Evolutionary conservation across 2,113 vertebrate species (phyloP).

Genomic region (Panthera uncia): DNA sequence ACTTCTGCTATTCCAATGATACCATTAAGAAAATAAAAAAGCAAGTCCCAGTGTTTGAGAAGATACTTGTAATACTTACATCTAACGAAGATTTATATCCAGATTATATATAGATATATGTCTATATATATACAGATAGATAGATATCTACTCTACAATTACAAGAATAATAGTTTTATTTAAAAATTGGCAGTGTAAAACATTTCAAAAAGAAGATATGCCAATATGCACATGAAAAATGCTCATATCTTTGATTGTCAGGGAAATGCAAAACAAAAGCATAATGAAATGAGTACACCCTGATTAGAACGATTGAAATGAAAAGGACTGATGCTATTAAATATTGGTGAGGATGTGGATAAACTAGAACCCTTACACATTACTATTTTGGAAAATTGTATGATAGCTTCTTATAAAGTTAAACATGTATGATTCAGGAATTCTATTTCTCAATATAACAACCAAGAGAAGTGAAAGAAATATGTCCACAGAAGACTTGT

Average conservation of each 20-base stretch:
- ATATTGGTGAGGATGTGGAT: neutral
- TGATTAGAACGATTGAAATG: neutral
- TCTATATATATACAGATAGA: no score
- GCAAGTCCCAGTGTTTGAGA: neutral
- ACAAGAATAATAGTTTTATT: neutral
- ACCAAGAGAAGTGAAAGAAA: neutral
- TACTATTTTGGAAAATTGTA: neutral
- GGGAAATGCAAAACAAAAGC: neutral
- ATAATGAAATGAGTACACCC: neutral
- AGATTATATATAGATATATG: neutral
- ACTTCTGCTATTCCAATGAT: neutral
- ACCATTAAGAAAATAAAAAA: neutral
- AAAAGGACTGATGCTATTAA: neutral
- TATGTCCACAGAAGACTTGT: neutral
- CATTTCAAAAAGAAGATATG: neutral
- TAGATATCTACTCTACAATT: neutral
- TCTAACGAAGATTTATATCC: neutral
- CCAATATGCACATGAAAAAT: neutral
- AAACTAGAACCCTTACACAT: neutral
- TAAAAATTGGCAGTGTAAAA: neutral
- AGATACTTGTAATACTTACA: neutral
- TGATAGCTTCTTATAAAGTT: neutral
- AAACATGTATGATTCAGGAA: neutral
- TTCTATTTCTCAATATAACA: neutral
- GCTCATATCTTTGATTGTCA: neutral